Base-by-base conservation (phyloP, 2,797 vertebrate species). In the Siniperca obscura region DNA sequence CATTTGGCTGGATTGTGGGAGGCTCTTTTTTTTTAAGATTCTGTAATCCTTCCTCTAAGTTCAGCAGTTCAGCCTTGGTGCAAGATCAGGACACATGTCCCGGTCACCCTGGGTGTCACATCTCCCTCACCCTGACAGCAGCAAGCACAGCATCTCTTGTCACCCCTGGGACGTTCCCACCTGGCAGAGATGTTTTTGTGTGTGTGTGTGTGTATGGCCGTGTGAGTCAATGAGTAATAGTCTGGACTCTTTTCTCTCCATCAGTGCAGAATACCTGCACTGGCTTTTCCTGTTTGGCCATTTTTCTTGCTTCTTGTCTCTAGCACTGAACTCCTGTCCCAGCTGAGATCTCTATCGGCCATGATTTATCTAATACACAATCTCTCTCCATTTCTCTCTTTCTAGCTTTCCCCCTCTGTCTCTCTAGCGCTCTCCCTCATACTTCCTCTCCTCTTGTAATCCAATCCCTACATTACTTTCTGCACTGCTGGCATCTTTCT, bases 291-390 rank as follows among this genome's bases (percentile, higher is more conserved):
- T 73, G 34, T 82, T 89, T 81, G 74, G 71, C 83, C 83, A 91
- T 93, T 93, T 91, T 90, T 94, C 92, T 87, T 81, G 71, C 69
- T 83, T 82, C 83, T 85, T 82, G 83, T 92, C 85, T 85, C 55
- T 0, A 25, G 73, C 69, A 65, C 77, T 65, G 77, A 90, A 87
- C 84, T 70, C 71, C 70, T 79, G 73, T 93, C 91, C 90, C 84
- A 81, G 78, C 82, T 84, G 85, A 90, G 89, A 91, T 94, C 92
- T 95, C 85, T 93, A 93, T 95, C 90, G 52, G 78, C 76, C 27
- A n/a, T 90, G 92, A 95, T 95, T 93, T 93, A 94, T 95, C 92
- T 86, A 74, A 77, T 83, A 83, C 85, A 86, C 83, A 82, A 91
- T 90, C 81, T 80, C 40, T 59, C 57, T 61, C 62, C 52, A 76